phyloP scores from a whole-genome alignment of 1,140 invertebrate genomes.

The Dryas iulia region DNA sequence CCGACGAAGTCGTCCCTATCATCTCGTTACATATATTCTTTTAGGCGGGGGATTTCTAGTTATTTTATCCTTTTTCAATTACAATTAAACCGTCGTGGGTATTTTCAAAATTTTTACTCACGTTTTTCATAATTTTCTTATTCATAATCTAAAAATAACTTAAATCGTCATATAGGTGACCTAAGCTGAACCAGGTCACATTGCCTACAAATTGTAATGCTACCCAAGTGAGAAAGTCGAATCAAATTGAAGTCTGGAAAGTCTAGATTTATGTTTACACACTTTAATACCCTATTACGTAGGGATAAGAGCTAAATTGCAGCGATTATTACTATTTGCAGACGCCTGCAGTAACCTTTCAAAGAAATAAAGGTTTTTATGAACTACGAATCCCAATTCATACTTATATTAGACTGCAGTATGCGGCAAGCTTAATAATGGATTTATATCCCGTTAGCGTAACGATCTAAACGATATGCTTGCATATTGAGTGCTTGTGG shows the following conservation, averaged over 20 bases:
- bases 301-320: not conserved
- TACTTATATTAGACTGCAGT: constrained; percentile 8
- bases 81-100: too few species aligned
- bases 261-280: not conserved
- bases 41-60: too few species aligned
- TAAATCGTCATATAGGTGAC: not conserved
- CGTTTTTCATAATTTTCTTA: not conserved
- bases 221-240: constrained; percentile 1
- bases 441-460: constrained; percentile 4
- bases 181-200: constrained; percentile 1
- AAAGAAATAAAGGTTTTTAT: constrained; percentile 13
- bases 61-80: too few species aligned
- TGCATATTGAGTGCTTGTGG: not conserved
- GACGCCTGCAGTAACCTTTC: constrained; percentile 8
- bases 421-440: constrained; percentile 4
- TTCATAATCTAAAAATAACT: not conserved
- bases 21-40: too few species aligned
- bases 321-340: not conserved
- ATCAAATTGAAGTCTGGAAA: constrained; percentile 7
- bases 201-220: not conserved
- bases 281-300: not conserved
- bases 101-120: too few species aligned
- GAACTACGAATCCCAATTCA: constrained; percentile 3
- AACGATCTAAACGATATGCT: not conserved
- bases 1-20: too few species aligned